Evolutionary conservation across 30 jellyfish, hydroid and myxozoan genomes (phyloP), one percentile per base, ranked within the genome.

Genomic region (Cassiopea andromeda): DNA sequence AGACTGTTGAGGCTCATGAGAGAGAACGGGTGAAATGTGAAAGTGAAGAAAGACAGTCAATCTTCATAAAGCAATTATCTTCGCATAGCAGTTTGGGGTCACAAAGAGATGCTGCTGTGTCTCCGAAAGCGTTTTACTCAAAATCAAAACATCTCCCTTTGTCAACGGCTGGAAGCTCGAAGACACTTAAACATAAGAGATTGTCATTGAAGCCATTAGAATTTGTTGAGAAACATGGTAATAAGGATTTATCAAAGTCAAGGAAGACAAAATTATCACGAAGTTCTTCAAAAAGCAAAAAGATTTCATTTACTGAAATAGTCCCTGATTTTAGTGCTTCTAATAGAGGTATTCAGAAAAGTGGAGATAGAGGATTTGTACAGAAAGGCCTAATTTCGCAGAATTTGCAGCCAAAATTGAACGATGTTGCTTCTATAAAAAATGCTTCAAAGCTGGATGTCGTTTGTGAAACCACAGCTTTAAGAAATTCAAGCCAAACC

Each of bases 141-240:
- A 60, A 82, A 38, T 69, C 91, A 6, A 69, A 70, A 69, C 77
- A 60, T 69, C 17, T 17, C 2, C 48, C 91, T 19, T 12, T 49
- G 60, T 84, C 44, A 58, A 48, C 9, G 15, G n/a, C 78, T 16
- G 57, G 44, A 9, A 80, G 64, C 60, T n/a, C 64, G 16, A 80
- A 66, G 79, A 18, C 43, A 44, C 6, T 44, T 19, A 60, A 57
- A n/a, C 78, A 44, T 0, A 80, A 80, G 64, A 43, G 80, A 1
- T 49, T 49, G 15, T 80, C 89, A 1, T 7, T 80, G 44, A 69
- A 48, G 12, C 19, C 80, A 1, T 69, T 80, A 49, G 89, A 80
- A 18, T 80, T 80, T 60, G 64, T 69, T 8, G 79, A 59, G 18
- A 3, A 60, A 7, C 14, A 46, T 60, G 48, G 45, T 43, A n/a